These are phyloP conservation scores for Thumatha senex DNA, from an alignment of 2,888 invertebrate species.

Conservation along the genomic window DNA sequence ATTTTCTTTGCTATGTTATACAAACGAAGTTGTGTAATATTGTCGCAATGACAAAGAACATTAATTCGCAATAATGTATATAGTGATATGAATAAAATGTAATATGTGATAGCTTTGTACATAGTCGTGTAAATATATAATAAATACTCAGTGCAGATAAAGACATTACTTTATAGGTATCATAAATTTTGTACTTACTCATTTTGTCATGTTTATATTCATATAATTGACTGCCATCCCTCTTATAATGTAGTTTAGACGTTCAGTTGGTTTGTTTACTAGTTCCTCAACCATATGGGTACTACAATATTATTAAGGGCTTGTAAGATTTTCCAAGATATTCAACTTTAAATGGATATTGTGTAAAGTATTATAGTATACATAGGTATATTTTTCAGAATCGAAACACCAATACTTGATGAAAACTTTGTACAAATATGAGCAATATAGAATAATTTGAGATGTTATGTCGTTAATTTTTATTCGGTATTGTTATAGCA, in stretches of 20 bases:
- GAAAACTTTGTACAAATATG: constrained; percentile 82
- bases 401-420: constrained; percentile 79
- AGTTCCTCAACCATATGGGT: constrained; percentile 68
- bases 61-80: constrained; percentile 80
- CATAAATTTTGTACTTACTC: constrained; percentile 77
- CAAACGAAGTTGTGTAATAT: constrained; percentile 55
- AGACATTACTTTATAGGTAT: constrained; percentile 60
- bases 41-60: constrained; percentile 60
- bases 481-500: constrained; percentile 72
- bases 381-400: constrained; percentile 67
- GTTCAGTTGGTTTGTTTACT: constrained; percentile 58
- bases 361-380: constrained; percentile 67
- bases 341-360: constrained; percentile 53
- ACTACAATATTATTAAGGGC: constrained; percentile 36
- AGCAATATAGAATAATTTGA: constrained; percentile 80
- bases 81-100: constrained; percentile 78
- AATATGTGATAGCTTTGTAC: constrained; percentile 83
- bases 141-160: constrained; percentile 64
- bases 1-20: constrained; percentile 64
- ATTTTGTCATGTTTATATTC: constrained; percentile 60
- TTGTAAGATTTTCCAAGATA: constrained; percentile 52
- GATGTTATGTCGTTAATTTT: constrained; percentile 68
- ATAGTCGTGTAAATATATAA: constrained; percentile 79
- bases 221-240: constrained; percentile 41
- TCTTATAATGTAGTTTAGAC: constrained; percentile 50